Base-by-base conservation (phyloP, 2,888 invertebrate species). In the Elegia similella region DNA sequence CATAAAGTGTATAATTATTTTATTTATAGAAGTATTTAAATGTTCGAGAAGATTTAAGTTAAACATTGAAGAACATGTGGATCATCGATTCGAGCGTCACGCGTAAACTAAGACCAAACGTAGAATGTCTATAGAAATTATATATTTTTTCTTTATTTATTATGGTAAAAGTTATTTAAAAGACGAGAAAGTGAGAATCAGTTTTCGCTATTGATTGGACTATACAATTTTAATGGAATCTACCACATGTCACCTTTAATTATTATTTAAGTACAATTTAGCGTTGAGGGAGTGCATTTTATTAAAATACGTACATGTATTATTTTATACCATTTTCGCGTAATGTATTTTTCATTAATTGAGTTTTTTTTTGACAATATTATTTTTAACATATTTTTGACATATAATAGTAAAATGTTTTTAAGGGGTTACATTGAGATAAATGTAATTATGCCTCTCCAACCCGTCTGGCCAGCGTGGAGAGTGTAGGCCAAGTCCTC, bases 121-220 rank as follows among this genome's bases (percentile, higher is more conserved):
- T 57, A 44, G 56, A 56, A 57, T 61, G 59, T 62, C 58, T 58
- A 59, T 61, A 62, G 52, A 52, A 54, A 55, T 47, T 16, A 34
- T 55, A 30, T 50, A 50, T 55, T 30, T 32, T 46, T 29, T 53
- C 59, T 62, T 58, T 57, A 61, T 65, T 64, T 66, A 62, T 62
- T 64, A 62, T 66, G 65, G 66, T 69, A 70, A 67, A 62, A 42
- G 59, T 66, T 70, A 62, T 69, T 67, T 71, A 66, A 69, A 72
- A 74, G 78, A 79, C 78, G 65, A 59, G 62, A 68, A 75, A 76
- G 78, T 79, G 77, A 78, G 76, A 75, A 67, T 72, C 63, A 60
- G 67, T 29, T 58, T 62, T 54, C 30, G 16, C 12, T 59, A 65
- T 62, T 62, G 64, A 67, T 65, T 61, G 65, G 62, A 67, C 59